phyloP scores from a whole-genome alignment of 2,797 vertebrate genomes.

The Galagoides demidoff region DNA sequence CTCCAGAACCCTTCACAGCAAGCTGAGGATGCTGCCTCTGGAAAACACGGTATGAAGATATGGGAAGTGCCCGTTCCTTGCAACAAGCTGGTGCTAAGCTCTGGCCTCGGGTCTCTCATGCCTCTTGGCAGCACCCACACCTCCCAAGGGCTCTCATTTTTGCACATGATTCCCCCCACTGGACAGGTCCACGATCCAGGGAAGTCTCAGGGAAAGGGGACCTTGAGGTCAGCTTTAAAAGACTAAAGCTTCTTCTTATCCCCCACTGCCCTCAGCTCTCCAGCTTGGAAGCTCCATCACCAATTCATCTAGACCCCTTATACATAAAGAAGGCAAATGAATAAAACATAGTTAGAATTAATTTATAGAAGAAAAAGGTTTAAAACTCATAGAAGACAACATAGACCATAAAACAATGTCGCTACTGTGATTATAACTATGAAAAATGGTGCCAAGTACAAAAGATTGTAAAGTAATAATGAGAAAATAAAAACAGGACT shows the following conservation, averaged over 20 bases:
- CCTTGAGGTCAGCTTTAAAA: not conserved
- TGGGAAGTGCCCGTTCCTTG: not conserved
- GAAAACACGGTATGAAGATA: not conserved
- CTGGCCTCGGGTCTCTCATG: not conserved
- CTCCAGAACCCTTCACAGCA: not conserved
- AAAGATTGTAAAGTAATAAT: not conserved
- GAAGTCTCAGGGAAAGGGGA: not conserved
- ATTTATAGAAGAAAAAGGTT: not conserved
- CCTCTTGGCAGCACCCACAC: not conserved
- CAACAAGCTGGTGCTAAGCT: not conserved
- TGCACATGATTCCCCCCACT: not conserved
- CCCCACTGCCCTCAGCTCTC: not conserved
- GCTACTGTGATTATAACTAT: not conserved
- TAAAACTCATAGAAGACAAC: not conserved
- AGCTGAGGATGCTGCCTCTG: not conserved
- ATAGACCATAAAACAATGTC: not conserved
- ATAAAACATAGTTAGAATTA: not conserved
- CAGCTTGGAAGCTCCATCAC: not conserved
- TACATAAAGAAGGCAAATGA: not conserved
- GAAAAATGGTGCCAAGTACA: constrained; percentile 16
- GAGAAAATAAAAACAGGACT: constrained; percentile 23
- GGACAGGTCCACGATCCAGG: not conserved
- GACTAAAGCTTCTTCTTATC: not conserved
- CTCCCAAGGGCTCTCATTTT: not conserved
- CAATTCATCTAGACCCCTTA: not conserved